Conservation (phyloP, 2,113 vertebrate species). For the Nothoprocta perdicaria region DNA sequence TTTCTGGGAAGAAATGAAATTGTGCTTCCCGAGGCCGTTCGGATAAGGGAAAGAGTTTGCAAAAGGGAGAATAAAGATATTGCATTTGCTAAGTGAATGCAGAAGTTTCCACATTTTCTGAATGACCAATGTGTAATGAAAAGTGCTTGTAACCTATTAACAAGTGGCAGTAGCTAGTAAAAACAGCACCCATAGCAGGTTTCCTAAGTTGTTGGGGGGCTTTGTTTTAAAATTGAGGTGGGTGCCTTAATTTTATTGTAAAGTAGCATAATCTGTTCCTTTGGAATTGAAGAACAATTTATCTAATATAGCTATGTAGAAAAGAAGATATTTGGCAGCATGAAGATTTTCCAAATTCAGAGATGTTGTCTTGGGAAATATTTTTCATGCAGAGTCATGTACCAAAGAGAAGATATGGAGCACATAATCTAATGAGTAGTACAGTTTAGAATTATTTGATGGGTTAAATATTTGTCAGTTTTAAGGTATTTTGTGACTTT, state of each 20-base stretch:
- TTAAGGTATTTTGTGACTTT: not conserved
- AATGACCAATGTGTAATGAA: not conserved
- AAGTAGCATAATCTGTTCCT: not conserved
- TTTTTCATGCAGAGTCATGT: not conserved
- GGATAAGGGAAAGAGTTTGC: not conserved
- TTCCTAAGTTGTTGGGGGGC: fast-evolving
- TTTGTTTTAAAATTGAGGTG: not conserved
- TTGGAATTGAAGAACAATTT: not conserved
- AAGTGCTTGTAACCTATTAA: not conserved
- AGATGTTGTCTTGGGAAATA: not conserved
- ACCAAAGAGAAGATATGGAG: not conserved
- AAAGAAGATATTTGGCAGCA: not conserved
- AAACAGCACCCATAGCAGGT: not conserved
- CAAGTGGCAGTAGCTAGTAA: not conserved
- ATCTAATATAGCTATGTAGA: not conserved
- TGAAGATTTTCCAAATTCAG: not conserved
- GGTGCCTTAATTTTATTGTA: not conserved
- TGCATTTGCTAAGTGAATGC: not conserved
- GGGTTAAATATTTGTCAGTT: not conserved
- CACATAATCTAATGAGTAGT: not conserved
- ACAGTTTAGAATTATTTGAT: not conserved
- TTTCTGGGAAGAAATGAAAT: not conserved
- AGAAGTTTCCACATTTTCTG: not conserved
- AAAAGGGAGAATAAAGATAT: not conserved
- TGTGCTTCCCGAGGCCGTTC: not conserved